Conservation (phyloP, 1,140 invertebrate species). For the Bombus vancouverensis region DNA sequence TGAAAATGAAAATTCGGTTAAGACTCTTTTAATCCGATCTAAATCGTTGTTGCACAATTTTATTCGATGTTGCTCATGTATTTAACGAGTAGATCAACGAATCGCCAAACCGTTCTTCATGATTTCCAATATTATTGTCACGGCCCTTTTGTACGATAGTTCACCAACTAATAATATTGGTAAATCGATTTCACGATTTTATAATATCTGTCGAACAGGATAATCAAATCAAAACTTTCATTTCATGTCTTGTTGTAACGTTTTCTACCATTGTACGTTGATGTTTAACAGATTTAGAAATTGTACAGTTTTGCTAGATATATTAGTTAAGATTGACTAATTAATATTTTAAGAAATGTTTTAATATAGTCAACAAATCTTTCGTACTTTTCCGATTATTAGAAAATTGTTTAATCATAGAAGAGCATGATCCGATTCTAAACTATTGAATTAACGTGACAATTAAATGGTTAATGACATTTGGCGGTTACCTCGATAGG, state of each 20-base stretch:
- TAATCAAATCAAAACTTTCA: too few relatives aligned
- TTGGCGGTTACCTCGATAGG: not conserved
- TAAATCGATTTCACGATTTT: too few relatives aligned
- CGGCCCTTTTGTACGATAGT: too few relatives aligned
- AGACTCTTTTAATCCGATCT: not conserved
- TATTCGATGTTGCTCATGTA: not conserved
- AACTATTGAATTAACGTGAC: not conserved
- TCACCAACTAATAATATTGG: too few relatives aligned
- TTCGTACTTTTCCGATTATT: not conserved
- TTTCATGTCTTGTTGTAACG: too few relatives aligned
- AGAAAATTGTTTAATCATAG: not conserved
- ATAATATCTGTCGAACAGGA: too few relatives aligned
- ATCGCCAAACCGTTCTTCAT: too few relatives aligned
- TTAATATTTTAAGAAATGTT: too few relatives aligned
- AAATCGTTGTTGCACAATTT: slow-evolving; percentile 5
- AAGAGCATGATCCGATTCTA: not conserved
- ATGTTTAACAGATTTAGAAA: not conserved
- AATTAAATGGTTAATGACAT: not conserved
- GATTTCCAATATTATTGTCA: too few relatives aligned
- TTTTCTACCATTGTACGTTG: not conserved
- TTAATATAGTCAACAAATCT: too few relatives aligned
- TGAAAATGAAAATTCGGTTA: slow-evolving; percentile 50
- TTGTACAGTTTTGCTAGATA: not conserved
- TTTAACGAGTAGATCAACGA: too few relatives aligned
- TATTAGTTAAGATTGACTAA: too few relatives aligned